Conservation (phyloP, 2,113 vertebrate genomes). For the Lophius piscatorius region DNA sequence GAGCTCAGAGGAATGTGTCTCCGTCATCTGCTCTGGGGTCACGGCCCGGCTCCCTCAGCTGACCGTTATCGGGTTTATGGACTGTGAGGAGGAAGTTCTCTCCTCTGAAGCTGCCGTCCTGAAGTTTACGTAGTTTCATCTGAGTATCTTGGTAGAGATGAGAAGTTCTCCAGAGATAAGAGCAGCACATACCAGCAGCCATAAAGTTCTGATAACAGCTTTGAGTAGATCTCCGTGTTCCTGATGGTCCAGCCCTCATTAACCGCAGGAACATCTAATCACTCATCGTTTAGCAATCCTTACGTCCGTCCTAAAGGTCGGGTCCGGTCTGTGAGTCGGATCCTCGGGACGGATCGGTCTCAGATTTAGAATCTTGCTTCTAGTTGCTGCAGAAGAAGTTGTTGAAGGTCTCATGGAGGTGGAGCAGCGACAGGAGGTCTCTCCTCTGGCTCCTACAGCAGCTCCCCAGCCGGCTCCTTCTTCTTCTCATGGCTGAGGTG, state of each 20-base stretch:
- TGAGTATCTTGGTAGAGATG: slow-evolving; percentile 4
- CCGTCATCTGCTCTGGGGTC: neutral
- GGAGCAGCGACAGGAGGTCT: too few species aligned
- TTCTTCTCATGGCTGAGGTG: too few species aligned
- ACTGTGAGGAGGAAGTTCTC: slow-evolving; percentile 1
- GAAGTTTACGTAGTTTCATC: neutral
- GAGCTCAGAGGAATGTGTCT: neutral
- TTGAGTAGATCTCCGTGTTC: slow-evolving; percentile 11
- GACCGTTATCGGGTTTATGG: slow-evolving; percentile 3
- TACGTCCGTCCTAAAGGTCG: slow-evolving; percentile 27
- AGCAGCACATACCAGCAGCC: too few species aligned
- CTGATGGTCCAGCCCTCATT: neutral
- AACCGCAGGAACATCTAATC: slow-evolving; percentile 48
- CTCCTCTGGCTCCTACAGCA: too few species aligned
- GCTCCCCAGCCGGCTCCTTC: too few species aligned
- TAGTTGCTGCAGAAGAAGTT: too few species aligned
- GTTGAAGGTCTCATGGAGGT: too few species aligned
- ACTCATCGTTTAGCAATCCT: slow-evolving; percentile 24
- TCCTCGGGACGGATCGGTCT: too few species aligned
- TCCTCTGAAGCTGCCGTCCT: neutral
- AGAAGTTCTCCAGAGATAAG: slow-evolving; percentile 7
- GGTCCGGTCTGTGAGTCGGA: neutral
- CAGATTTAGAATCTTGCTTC: too few species aligned
- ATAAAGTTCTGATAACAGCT: slow-evolving; percentile 30
- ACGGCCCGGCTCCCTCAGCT: neutral